A percentile compares a stretch with the other conserved stretches of the same genome.
These are phyloP conservation scores for Sebastes schlegelii DNA, from an alignment of 2,113 vertebrate genomes.

Conservation along the genomic window DNA sequence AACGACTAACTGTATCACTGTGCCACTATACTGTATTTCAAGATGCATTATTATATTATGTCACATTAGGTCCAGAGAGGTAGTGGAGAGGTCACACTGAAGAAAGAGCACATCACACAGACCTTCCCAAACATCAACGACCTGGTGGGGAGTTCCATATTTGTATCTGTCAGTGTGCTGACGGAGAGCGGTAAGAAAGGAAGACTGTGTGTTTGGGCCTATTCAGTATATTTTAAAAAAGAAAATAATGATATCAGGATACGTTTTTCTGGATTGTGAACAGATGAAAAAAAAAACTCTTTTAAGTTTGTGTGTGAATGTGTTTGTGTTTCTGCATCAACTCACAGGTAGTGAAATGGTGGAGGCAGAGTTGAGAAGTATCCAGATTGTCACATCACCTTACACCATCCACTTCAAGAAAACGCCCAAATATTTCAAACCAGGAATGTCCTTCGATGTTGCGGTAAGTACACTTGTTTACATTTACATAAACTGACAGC, in stretches of 20 bases:
- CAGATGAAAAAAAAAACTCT: background rate
- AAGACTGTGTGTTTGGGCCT: background rate
- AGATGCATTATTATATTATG: no score
- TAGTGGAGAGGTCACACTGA: slow-evolving; percentile 54
- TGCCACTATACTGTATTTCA: no score
- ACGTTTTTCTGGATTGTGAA: background rate
- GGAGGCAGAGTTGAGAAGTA: no score
- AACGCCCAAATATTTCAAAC: no score
- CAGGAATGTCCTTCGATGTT: no score
- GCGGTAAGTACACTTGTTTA: no score
- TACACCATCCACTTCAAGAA: no score
- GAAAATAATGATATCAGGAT: background rate
- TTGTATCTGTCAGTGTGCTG: slow-evolving; percentile 79
- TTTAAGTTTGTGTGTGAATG: no score
- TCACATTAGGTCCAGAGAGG: slow-evolving; percentile 69
- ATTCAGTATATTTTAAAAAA: background rate
- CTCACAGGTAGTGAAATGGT: no score
- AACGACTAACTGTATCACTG: no score
- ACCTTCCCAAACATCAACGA: slow-evolving; percentile 33
- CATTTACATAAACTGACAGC: background rate
- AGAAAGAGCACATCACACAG: slow-evolving; percentile 57
- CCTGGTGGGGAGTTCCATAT: slow-evolving; percentile 70
- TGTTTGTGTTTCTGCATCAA: no score
- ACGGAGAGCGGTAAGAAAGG: slow-evolving; percentile 85
- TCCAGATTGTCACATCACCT: no score